Evolutionary conservation across 2,797 vertebrate genomes (phyloP), one percentile per base, ranked within the genome.

Genomic region (Alcedo atthis): DNA sequence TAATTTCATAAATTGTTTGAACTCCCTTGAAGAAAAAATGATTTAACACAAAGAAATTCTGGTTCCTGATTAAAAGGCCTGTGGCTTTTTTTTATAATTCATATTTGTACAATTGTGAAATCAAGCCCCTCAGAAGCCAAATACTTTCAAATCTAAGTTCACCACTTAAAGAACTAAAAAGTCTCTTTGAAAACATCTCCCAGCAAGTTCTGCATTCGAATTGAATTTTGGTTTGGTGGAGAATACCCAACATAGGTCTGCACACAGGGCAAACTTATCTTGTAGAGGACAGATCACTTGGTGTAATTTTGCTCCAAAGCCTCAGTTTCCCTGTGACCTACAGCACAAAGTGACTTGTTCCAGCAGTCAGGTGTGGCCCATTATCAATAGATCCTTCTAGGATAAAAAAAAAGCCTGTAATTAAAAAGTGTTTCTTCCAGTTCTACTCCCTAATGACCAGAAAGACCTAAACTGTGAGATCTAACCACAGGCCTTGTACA

Each of bases 201-300:
- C 53, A 54, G 7, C 24, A 12, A 53, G 7, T 9, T 68, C 4
- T 57, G 8, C 9, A 5, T 57, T 42, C 3, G 12, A 19, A 1
- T 66, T 68, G 4, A 5, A 14, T 57, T 57, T 53, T 40, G 12
- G 7, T 69, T 68, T 35, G 51, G 6, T 80, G 42, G 10, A 20
- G 28, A 73, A 68, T 30, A 10, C 12, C 40, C 30, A 40, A 11
- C 2, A 3, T 22, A 8, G 8, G 17, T 20, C 9, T 40, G 79
- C 24, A 26, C 16, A 22, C 12, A 30, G 6, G 25, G 11, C 13
- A 37, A 42, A 33, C 24, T 12, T n/a, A 32, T 73, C 26, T 40
- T 55, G 35, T 9, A 49, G 66, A 61, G n/a, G 35, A 67, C 20
- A 12, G 24, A n/a, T 28, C 0, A 0, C 10, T 22, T 5, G 14